A percentile compares a stretch with the other conserved stretches of the same genome.
These are phyloP conservation scores for Spheniscus mendiculus DNA, from an alignment of 2,113 vertebrate species.

Conservation along the genomic window DNA sequence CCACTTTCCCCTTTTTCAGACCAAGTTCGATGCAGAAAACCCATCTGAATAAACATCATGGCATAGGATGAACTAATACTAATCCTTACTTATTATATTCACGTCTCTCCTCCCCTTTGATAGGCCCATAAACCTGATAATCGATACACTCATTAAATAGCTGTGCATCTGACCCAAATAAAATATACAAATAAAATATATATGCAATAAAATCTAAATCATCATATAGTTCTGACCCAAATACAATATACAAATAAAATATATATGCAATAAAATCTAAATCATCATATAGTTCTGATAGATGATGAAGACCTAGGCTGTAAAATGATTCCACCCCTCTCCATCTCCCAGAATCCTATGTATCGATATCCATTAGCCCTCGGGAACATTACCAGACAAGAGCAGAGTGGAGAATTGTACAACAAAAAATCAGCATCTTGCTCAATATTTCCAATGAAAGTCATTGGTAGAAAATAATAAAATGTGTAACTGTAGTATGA, in stretches of 20 bases:
- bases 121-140: background rate
- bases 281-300: background rate
- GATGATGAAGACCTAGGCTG: background rate
- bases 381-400: background rate
- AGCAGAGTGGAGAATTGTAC: background rate
- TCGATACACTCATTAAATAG: background rate
- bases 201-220: background rate
- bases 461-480: background rate
- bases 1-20: background rate
- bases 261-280: background rate
- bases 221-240: background rate
- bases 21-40: background rate
- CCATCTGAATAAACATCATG: background rate
- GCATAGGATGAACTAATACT: background rate
- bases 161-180: background rate
- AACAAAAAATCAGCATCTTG: background rate
- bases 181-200: background rate
- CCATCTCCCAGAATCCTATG: background rate
- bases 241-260: background rate
- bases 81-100: background rate
- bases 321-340: background rate
- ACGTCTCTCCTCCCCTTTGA: background rate
- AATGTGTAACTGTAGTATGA: background rate
- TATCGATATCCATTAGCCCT: background rate
- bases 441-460: constrained; percentile 22